phyloP scores from a whole-genome alignment of 1,140 invertebrate genomes.

The Drosophila lowei region DNA sequence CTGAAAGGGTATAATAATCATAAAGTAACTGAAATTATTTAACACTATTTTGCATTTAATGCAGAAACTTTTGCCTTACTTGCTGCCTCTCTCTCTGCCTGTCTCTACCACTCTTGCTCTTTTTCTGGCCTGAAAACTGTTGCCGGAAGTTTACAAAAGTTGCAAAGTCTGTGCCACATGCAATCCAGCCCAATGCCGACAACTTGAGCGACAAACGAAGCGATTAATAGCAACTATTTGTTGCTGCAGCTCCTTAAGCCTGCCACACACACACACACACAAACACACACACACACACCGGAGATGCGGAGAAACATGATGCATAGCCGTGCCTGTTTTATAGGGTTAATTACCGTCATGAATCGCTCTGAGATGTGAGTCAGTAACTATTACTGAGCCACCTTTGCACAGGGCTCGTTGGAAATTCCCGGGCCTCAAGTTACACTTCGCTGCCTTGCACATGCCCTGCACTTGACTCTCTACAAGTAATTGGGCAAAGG shows the following conservation, averaged over 20 bases:
- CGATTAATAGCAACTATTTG: constrained; percentile 58
- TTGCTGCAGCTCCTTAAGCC: constrained; percentile 29
- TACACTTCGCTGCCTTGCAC: constrained; percentile 15
- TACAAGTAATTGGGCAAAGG: constrained; percentile 66
- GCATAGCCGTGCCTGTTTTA: background rate
- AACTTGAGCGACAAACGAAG: constrained; percentile 54
- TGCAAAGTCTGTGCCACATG: constrained; percentile 57
- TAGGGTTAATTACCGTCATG: constrained; percentile 11
- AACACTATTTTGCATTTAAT: constrained; percentile 79
- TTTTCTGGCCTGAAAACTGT: constrained; percentile 54
- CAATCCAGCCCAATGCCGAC: constrained; percentile 29
- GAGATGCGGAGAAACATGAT: background rate
- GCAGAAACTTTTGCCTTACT: constrained; percentile 59
- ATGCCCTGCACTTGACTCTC: constrained; percentile 36
- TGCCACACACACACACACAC: constrained; percentile 20
- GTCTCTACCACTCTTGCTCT: constrained; percentile 3
- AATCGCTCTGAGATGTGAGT: constrained; percentile 31
- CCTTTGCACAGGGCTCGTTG: constrained; percentile 9
- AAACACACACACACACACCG: constrained; percentile 2
- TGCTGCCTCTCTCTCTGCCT: constrained; percentile 5
- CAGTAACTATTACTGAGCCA: constrained; percentile 4
- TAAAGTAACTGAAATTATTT: constrained; percentile 76
- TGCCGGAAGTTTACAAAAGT: constrained; percentile 72
- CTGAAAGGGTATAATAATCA: constrained; percentile 42
- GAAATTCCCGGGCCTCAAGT: constrained; percentile 35